Evolutionary conservation across 2,113 vertebrate genomes (phyloP).

Genomic region (Desmodus rotundus): DNA sequence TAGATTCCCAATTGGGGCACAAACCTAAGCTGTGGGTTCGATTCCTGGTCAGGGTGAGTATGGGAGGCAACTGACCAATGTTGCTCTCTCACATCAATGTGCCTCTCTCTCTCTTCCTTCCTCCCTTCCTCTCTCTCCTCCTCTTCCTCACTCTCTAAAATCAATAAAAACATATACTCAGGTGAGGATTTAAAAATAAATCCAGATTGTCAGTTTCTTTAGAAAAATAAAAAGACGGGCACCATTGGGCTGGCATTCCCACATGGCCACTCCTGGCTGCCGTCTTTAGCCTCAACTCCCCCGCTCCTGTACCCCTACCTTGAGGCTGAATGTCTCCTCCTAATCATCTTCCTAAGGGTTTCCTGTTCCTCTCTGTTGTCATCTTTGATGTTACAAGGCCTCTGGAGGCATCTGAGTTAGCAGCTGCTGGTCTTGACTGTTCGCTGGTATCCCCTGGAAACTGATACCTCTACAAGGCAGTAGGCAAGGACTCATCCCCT

Average conservation of each 20-base stretch:
- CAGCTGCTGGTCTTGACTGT: background rate
- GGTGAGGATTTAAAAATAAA: background rate
- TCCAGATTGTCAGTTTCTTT: background rate
- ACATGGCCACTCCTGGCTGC: background rate
- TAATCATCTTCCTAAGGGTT: background rate
- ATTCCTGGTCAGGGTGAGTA: no score
- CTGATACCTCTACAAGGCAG: background rate
- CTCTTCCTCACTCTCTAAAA: no score
- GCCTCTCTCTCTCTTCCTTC: no score
- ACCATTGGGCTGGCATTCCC: background rate
- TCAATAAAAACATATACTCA: no score
- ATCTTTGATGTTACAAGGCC: background rate
- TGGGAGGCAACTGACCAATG: no score
- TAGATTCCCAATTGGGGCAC: no score
- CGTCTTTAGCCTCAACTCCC: background rate
- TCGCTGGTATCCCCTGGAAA: background rate
- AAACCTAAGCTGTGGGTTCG: no score
- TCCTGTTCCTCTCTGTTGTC: background rate
- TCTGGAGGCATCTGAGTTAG: background rate
- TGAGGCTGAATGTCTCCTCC: background rate
- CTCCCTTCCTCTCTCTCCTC: no score
- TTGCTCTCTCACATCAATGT: no score
- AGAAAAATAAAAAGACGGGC: background rate
- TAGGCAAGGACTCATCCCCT: background rate
- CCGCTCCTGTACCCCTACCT: background rate